Percentiles rank a stretch among this genome's conserved stretches.
These are phyloP conservation scores for Mactra quadrangularis DNA, from an alignment of 1,140 invertebrate species.

Conservation along the genomic window DNA sequence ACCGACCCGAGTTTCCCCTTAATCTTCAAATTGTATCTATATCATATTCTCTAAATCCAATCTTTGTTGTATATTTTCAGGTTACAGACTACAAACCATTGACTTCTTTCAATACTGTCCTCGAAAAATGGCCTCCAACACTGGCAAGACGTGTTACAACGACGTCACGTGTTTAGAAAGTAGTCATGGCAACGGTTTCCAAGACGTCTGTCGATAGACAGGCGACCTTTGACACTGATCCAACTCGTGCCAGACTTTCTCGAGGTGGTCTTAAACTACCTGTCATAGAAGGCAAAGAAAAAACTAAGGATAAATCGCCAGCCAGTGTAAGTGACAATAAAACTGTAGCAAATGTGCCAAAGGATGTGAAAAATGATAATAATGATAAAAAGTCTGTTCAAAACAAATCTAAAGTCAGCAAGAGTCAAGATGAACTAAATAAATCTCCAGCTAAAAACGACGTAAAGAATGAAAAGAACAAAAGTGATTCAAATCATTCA, in stretches of 20 bases:
- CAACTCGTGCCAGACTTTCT: slow-evolving; percentile 8
- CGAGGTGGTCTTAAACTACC: slow-evolving; percentile 42
- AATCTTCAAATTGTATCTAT: no score
- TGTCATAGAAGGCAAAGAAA: slow-evolving; percentile 27
- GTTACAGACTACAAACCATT: no score
- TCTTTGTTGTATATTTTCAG: no score
- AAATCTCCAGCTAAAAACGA: neutral
- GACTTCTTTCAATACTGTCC: no score
- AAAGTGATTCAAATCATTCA: neutral
- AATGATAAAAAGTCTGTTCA: neutral
- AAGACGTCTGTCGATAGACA: slow-evolving; percentile 50
- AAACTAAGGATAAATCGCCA: neutral
- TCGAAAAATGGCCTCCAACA: no score
- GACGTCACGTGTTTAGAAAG: neutral
- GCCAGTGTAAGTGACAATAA: slow-evolving; percentile 1
- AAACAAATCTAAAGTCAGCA: neutral
- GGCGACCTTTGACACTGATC: slow-evolving; percentile 58
- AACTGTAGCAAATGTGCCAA: neutral
- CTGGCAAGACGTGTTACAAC: no score
- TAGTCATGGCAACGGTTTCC: slow-evolving; percentile 1
- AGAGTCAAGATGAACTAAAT: neutral
- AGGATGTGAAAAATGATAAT: neutral
- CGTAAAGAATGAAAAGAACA: neutral
- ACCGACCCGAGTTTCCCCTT: no score
- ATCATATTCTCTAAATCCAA: no score